phyloP scores from a whole-genome alignment of 2,888 invertebrate species.

The Ecliptopera silaceata region DNA sequence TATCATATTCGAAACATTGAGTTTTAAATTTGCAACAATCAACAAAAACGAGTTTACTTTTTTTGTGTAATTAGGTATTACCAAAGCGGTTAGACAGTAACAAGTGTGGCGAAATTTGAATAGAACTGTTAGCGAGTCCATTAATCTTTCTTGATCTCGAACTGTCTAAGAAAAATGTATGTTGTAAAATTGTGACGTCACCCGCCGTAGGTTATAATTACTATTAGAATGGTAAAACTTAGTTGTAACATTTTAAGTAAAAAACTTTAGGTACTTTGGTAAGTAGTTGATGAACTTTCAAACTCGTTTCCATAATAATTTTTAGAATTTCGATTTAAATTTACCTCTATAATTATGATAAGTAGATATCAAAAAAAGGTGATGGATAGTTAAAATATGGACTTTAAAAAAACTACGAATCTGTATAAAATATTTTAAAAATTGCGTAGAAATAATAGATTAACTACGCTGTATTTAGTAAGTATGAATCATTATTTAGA shows the following conservation, averaged over 20 bases:
- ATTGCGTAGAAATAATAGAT: no score
- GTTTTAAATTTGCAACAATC: slow-evolving; percentile 29
- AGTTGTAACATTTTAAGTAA: no score
- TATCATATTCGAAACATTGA: slow-evolving; percentile 33
- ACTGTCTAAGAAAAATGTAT: slow-evolving; percentile 69
- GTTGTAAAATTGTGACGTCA: slow-evolving; percentile 53
- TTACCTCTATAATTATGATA: no score
- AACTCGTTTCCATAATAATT: not conserved
- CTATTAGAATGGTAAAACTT: slow-evolving; percentile 34
- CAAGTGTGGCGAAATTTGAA: slow-evolving; percentile 66
- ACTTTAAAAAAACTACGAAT: no score
- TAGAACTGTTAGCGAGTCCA: slow-evolving; percentile 62
- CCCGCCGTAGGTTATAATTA: slow-evolving; percentile 47
- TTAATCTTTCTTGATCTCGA: slow-evolving; percentile 69
- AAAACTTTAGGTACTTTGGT: slow-evolving; percentile 14
- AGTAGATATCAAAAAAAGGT: no score
- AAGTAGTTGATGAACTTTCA: not conserved
- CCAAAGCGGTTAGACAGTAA: slow-evolving; percentile 60
- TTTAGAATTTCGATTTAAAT: no score
- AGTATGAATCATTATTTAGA: no score
- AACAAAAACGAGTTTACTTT: slow-evolving; percentile 31
- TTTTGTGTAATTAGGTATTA: slow-evolving; percentile 53
- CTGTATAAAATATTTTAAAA: no score
- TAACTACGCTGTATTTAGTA: no score
- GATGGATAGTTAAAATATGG: no score